These are phyloP conservation scores for Apteryx owenii DNA, from an alignment of 2,113 vertebrate genomes.

Conservation along the genomic window DNA sequence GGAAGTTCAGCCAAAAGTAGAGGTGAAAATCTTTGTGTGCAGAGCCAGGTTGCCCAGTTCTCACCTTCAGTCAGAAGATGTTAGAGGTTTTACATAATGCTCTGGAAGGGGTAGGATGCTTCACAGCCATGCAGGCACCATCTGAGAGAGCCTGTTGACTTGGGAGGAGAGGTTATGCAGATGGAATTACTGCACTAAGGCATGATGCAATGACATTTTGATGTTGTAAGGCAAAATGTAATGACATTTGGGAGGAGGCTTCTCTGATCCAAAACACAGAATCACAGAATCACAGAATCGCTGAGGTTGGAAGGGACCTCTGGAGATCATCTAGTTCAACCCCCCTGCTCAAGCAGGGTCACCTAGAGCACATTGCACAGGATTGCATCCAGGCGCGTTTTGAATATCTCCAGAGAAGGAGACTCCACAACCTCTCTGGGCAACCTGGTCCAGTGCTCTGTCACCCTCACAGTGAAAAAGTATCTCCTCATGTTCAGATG, in stretches of 20 bases:
- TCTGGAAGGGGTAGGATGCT: neutral
- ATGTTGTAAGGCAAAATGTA: neutral
- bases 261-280: neutral
- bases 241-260: neutral
- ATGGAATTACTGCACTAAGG: neutral
- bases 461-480: no score
- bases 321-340: no score
- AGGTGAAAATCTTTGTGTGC: neutral
- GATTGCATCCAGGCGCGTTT: no score
- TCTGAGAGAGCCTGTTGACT: neutral
- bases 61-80: neutral
- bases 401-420: no score
- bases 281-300: no score
- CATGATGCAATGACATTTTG: neutral
- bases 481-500: no score
- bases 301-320: no score
- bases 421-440: no score
- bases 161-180: neutral
- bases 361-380: no score
- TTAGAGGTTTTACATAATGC: neutral
- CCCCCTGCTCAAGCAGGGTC: no score
- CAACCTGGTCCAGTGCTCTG: no score
- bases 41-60: neutral
- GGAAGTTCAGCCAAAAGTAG: neutral
- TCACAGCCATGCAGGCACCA: neutral